These are phyloP conservation scores for Scomberomorus guttatus DNA, from an alignment of 2,797 vertebrate genomes.

Conservation along the genomic window DNA sequence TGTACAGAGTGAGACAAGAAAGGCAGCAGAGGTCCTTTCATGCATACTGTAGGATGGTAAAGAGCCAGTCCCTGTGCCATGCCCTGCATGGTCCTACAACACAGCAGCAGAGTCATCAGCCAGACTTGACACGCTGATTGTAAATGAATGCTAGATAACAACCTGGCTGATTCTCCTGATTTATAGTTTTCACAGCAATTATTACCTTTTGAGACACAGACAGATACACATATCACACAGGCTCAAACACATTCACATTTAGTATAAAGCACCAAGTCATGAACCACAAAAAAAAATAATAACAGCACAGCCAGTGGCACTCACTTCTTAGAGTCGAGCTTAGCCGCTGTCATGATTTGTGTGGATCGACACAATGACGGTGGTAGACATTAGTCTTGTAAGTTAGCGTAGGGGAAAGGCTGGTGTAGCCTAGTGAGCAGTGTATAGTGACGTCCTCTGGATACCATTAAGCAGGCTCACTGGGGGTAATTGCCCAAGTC, in stretches of 20 bases:
- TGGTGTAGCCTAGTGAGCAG: constrained; percentile 63
- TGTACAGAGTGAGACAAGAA: constrained; percentile 24
- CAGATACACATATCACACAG: constrained; percentile 2
- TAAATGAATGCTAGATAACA: constrained; percentile 74
- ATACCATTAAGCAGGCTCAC: constrained; percentile 87
- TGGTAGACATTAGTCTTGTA: constrained; percentile 63
- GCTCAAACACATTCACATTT: not conserved
- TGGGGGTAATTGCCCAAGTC: constrained; percentile 88
- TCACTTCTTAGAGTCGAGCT: constrained; percentile 20
- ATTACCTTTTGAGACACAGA: constrained; percentile 39
- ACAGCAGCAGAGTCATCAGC: constrained; percentile 50
- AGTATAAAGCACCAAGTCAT: constrained; percentile 21
- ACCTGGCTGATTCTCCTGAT: constrained; percentile 50
- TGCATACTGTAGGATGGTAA: constrained; percentile 52
- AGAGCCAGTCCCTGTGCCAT: constrained; percentile 22
- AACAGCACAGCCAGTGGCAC: constrained; percentile 45
- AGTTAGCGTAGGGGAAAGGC: constrained; percentile 37
- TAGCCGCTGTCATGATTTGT: constrained; percentile 7
- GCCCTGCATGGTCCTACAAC: constrained; percentile 31
- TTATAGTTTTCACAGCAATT: constrained; percentile 57
- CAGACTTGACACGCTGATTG: constrained; percentile 74
- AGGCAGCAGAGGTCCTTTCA: constrained; percentile 57
- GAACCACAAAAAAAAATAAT: constrained; percentile 48
- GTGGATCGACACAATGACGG: constrained; percentile 28
- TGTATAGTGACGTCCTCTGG: constrained; percentile 84